Evolutionary conservation across 2,888 invertebrate species (phyloP), one percentile per base, ranked within the genome.

Genomic region (Clistopyga incitator): DNA sequence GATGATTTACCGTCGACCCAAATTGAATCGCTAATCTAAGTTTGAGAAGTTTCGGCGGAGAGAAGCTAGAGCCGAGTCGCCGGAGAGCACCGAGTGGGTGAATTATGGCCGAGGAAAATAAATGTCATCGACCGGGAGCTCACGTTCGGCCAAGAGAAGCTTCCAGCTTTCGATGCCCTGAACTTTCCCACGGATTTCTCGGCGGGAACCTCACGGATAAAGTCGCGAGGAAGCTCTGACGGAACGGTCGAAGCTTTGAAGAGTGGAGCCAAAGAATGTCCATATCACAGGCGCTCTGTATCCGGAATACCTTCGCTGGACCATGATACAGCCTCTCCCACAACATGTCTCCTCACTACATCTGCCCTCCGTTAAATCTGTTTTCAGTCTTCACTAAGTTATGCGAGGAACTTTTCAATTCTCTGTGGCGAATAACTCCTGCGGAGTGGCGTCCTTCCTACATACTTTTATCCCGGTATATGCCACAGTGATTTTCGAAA

Each of bases 11-110:
- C 78, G 85, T 29, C 86, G 82, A 75, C 72, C 88, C 81, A 89
- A 91, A 91, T 91, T 91, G 90, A 90, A 91, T 89, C 90, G 88
- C 89, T 90, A 91, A 90, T 89, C 90, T 89, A 89, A 91, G 90
- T 91, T 91, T 89, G 89, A 89, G 84, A 90, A 91, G 84, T 90
- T 91, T 80, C 79, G 72, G 65, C 54, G n/a, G 59, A 70, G 54
- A 59, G 71, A 59, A 77, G 61, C 78, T 23, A 74, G 76, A 29
- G 54, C 25, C 67, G 64, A 47, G 47, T 59, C 68, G 72, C 18
- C 76, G 81, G 76, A 74, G 77, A 61, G 59, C 67, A 77, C 38
- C 45, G 71, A 54, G 56, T 54, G 61, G 64, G 61, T 90, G 88
- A 90, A 88, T 90, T 89, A 90, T 87, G 86, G 81, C 75, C 81